These are phyloP conservation scores for Conopomorpha cramerella DNA, from an alignment of 1,140 invertebrate species.

Conservation along the genomic window DNA sequence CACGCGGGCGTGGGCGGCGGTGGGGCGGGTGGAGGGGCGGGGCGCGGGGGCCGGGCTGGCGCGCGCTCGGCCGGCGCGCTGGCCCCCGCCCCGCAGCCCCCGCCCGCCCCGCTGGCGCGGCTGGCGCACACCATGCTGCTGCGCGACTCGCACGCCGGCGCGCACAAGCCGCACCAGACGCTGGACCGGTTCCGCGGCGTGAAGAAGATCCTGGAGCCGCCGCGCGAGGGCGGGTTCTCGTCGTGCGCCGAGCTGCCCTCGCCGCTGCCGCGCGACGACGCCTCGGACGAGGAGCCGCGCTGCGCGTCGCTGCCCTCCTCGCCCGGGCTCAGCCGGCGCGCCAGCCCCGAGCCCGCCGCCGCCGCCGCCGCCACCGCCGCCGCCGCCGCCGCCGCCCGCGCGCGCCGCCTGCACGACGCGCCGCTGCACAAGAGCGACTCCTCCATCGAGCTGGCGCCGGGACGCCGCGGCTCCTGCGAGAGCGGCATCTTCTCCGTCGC, in stretches of 20 bases:
- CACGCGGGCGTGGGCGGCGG: slow-evolving; percentile 13
- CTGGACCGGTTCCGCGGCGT: slow-evolving; percentile 62
- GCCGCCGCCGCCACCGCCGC: slow-evolving; percentile 20
- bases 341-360: slow-evolving; percentile 27
- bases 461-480: slow-evolving; percentile 81
- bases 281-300: slow-evolving; percentile 22
- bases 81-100: slow-evolving; percentile 25
- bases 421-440: slow-evolving; percentile 36
- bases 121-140: slow-evolving; percentile 79
- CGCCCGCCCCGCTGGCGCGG: slow-evolving; percentile 51
- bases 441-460: slow-evolving; percentile 19
- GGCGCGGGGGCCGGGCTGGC: too few species aligned
- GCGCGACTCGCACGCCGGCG: slow-evolving; percentile 70
- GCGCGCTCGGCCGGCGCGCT: slow-evolving; percentile 26
- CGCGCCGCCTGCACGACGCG: slow-evolving; percentile 10
- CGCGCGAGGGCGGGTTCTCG: slow-evolving; percentile 43
- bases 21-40: too few species aligned
- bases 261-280: slow-evolving; percentile 28
- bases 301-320: slow-evolving; percentile 24
- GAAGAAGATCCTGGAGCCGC: slow-evolving; percentile 71
- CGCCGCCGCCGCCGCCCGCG: slow-evolving; percentile 19
- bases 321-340: slow-evolving; percentile 15
- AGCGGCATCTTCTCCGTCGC: slow-evolving; percentile 87
- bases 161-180: slow-evolving; percentile 19
- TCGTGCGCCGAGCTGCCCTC: slow-evolving; percentile 77